Percentiles rank a stretch among this genome's conserved stretches.
Evolutionary conservation across 2,113 vertebrate genomes (phyloP).

Genomic region (Eulemur macaco): DNA sequence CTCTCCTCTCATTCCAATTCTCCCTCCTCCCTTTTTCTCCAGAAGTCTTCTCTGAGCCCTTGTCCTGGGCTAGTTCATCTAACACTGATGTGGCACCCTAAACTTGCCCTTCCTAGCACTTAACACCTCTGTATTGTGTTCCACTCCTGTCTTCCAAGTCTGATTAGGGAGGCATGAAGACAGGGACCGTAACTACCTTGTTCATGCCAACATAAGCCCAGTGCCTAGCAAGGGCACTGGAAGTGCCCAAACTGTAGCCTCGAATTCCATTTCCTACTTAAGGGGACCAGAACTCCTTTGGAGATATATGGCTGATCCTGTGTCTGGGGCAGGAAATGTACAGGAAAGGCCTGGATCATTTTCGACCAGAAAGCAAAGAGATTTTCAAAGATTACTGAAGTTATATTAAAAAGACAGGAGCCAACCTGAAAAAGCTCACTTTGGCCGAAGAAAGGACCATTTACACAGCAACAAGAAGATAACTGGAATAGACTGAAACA

Average conservation of each 20-base stretch:
- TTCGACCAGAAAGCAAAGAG: neutral
- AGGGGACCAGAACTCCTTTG: neutral
- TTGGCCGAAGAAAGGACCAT: neutral
- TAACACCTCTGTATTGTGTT: neutral
- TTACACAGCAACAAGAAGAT: neutral
- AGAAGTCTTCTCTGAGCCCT: neutral
- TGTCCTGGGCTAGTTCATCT: neutral
- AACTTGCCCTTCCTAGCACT: neutral
- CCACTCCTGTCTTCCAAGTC: neutral
- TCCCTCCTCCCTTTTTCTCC: neutral
- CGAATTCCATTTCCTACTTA: no score
- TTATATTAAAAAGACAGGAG: neutral
- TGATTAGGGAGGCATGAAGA: neutral
- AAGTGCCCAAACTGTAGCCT: neutral
- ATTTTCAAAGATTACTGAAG: neutral
- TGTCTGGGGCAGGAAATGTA: neutral
- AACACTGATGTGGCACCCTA: neutral
- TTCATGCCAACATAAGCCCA: neutral
- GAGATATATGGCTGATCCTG: neutral
- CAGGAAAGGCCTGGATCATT: neutral
- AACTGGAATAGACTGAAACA: neutral
- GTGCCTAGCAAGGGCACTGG: neutral
- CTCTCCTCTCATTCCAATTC: neutral
- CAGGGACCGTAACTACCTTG: fast-evolving
- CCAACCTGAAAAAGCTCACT: neutral